phyloP scores from a whole-genome alignment of 1,140 invertebrate species.

The Zaprionus ornatus region DNA sequence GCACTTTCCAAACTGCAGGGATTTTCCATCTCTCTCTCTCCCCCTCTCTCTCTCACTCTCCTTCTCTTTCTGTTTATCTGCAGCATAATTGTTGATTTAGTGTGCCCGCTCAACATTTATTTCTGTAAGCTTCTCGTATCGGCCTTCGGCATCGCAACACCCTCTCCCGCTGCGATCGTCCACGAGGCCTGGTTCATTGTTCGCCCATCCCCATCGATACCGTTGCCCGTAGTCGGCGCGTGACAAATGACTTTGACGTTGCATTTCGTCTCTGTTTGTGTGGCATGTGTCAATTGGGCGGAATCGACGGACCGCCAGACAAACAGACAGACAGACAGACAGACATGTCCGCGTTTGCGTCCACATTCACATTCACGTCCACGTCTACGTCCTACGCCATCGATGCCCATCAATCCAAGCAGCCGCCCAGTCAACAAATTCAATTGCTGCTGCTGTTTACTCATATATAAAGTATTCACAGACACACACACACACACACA shows the following conservation, averaged over 20 bases:
- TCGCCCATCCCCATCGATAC: constrained; percentile 64
- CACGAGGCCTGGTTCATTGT: constrained; percentile 71
- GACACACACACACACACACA: constrained; percentile 28
- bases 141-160: neutral
- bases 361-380: neutral
- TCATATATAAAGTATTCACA: constrained; percentile 54
- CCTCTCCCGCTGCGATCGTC: neutral
- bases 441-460: constrained; percentile 73
- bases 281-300: constrained; percentile 53
- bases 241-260: constrained; percentile 81
- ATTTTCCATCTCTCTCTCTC: neutral
- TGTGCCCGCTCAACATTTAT: constrained; percentile 78
- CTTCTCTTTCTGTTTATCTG: constrained; percentile 56
- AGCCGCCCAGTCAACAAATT: constrained; percentile 66
- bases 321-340: neutral
- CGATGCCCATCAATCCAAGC: constrained; percentile 63
- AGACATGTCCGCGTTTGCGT: neutral
- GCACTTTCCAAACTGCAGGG: constrained; percentile 51
- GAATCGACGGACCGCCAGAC: neutral
- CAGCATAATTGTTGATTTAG: constrained; percentile 78
- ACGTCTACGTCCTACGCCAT: constrained; percentile 53
- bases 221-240: constrained; percentile 63
- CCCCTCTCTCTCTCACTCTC: constrained; percentile 1
- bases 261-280: constrained; percentile 59
- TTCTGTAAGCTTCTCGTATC: constrained; percentile 53